These are phyloP conservation scores for Xanthorhoe spadicearia DNA, from an alignment of 2,888 invertebrate genomes.

Conservation along the genomic window DNA sequence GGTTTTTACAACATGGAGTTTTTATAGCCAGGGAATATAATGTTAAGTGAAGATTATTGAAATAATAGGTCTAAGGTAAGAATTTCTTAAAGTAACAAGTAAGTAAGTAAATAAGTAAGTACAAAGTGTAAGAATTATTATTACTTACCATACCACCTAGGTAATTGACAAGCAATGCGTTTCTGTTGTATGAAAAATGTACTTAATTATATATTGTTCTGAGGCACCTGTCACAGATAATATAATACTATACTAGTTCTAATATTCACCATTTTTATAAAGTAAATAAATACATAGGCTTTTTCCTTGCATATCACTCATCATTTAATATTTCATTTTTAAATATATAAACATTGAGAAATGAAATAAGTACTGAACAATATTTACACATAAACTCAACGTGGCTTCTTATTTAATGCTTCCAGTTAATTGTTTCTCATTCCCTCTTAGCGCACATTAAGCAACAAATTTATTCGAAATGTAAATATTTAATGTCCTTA, in stretches of 20 bases:
- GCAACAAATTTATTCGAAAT: slow-evolving; percentile 22
- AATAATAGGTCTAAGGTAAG: neutral
- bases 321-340: no score
- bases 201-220: no score
- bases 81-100: neutral
- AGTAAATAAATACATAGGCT: no score
- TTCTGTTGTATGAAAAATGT: no score
- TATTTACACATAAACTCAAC: slow-evolving; percentile 15
- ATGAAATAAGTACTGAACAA: neutral
- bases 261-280: no score
- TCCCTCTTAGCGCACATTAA: slow-evolving; percentile 26
- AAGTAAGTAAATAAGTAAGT: no score
- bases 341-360: neutral
- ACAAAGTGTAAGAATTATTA: no score
- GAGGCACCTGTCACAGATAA: no score
- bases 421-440: slow-evolving; percentile 19
- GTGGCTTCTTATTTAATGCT: slow-evolving; percentile 13
- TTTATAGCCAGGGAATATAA: neutral
- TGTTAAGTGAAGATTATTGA: neutral
- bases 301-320: no score
- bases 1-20: neutral
- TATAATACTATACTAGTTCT: no score
- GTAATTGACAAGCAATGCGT: no score
- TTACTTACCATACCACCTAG: no score
- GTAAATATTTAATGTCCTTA: slow-evolving; percentile 22